A percentile compares a stretch with the other conserved stretches of the same genome.
These are phyloP conservation scores for Azorinus chamasolen DNA, from an alignment of 2,888 invertebrate genomes.

Conservation along the genomic window DNA sequence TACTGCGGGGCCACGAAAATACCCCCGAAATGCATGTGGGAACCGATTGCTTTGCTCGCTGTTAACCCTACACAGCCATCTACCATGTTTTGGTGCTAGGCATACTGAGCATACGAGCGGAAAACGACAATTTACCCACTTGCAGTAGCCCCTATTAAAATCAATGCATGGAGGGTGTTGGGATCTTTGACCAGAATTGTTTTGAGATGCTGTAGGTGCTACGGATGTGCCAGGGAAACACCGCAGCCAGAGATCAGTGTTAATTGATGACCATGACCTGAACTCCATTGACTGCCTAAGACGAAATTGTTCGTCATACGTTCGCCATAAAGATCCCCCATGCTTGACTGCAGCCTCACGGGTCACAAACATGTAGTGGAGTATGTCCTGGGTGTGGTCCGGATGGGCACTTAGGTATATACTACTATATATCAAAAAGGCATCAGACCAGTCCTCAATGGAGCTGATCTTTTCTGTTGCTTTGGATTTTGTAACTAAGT, in stretches of 20 bases:
- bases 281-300: slow-evolving; percentile 16
- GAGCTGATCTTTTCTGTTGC: no score
- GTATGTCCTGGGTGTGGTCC: slow-evolving; percentile 9
- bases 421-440: no score
- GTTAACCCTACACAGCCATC: background rate
- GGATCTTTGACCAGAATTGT: background rate
- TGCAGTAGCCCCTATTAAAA: slow-evolving; percentile 6
- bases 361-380: slow-evolving; percentile 44
- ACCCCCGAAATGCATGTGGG: no score
- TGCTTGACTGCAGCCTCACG: slow-evolving; percentile 8
- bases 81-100: background rate
- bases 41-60: no score
- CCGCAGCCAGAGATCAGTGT: slow-evolving; percentile 30
- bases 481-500: no score
- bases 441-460: no score
- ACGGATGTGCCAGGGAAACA: slow-evolving; percentile 6
- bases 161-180: slow-evolving; percentile 1
- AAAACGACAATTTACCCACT: slow-evolving; percentile 7
- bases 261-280: slow-evolving; percentile 19
- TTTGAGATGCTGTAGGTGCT: background rate
- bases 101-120: slow-evolving; percentile 17
- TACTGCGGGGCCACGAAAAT: no score
- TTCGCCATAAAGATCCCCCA: background rate
- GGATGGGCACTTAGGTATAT: slow-evolving; percentile 20
- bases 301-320: slow-evolving; percentile 35